Evolutionary conservation across 2,113 vertebrate genomes (phyloP).

Genomic region (Gracilinanus agilis): DNA sequence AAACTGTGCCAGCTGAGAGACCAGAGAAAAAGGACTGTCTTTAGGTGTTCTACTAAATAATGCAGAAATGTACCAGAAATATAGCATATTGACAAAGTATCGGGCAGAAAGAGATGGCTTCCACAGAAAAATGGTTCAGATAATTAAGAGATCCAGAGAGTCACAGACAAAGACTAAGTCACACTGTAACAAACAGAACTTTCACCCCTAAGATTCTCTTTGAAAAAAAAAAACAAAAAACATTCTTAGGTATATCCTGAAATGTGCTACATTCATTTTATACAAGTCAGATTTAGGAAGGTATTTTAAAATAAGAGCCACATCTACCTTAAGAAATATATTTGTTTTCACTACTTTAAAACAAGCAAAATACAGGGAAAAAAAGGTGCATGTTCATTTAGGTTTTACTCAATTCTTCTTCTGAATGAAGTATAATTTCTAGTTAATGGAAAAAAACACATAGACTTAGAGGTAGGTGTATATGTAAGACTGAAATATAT

Average conservation of each 20-base stretch:
- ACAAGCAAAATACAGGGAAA: not conserved
- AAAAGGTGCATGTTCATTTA: slow-evolving; percentile 39
- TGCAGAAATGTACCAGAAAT: not conserved
- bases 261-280: not conserved
- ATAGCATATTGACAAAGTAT: not conserved
- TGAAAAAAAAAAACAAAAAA: not conserved
- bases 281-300: not conserved
- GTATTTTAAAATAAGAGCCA: not conserved
- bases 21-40: slow-evolving; percentile 41
- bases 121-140: not conserved
- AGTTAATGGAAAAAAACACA: not conserved
- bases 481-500: not conserved
- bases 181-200: not conserved
- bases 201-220: not conserved
- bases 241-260: not conserved
- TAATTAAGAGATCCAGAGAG: not conserved
- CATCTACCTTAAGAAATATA: not conserved
- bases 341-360: slow-evolving; percentile 1
- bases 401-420: slow-evolving; percentile 50
- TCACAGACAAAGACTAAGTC: not conserved
- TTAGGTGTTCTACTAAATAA: slow-evolving; percentile 41
- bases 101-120: not conserved
- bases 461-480: not conserved
- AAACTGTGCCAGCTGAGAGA: slow-evolving; percentile 30
- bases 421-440: slow-evolving; percentile 2